A percentile compares a stretch with the other conserved stretches of the same genome.
These are phyloP conservation scores for Mus minutoides DNA, from an alignment of 2,797 vertebrate species.

Conservation along the genomic window DNA sequence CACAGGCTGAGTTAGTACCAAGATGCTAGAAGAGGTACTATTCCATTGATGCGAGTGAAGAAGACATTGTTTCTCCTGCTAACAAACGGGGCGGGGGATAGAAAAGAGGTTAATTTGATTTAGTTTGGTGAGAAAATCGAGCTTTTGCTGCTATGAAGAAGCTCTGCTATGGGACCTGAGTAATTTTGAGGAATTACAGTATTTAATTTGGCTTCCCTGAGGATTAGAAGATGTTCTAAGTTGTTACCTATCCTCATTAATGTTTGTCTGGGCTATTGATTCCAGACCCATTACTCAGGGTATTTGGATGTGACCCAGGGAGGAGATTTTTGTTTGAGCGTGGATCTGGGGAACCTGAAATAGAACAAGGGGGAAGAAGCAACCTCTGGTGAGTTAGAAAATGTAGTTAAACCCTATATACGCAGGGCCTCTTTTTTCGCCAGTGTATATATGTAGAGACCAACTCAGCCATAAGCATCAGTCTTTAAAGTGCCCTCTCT, in stretches of 20 bases:
- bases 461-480: neutral
- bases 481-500: neutral
- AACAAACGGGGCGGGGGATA: neutral
- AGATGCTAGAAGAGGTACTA: neutral
- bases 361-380: neutral
- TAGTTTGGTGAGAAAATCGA: neutral
- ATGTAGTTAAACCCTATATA: neutral
- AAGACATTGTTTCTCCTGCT: neutral
- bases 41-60: neutral
- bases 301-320: constrained; percentile 34
- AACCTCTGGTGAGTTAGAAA: neutral
- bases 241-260: constrained; percentile 1
- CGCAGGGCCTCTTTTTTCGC: neutral
- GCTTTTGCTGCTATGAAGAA: neutral
- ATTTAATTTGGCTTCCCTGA: constrained; percentile 50
- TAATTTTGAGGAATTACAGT: constrained; percentile 25
- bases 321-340: neutral
- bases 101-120: neutral
- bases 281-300: neutral
- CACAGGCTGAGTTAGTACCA: neutral
- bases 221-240: constrained; percentile 17
- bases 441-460: neutral
- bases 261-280: neutral
- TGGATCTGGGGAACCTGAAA: neutral
- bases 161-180: neutral